phyloP scores from a whole-genome alignment of 2,113 vertebrate genomes.

The Pygoscelis antarcticus region DNA sequence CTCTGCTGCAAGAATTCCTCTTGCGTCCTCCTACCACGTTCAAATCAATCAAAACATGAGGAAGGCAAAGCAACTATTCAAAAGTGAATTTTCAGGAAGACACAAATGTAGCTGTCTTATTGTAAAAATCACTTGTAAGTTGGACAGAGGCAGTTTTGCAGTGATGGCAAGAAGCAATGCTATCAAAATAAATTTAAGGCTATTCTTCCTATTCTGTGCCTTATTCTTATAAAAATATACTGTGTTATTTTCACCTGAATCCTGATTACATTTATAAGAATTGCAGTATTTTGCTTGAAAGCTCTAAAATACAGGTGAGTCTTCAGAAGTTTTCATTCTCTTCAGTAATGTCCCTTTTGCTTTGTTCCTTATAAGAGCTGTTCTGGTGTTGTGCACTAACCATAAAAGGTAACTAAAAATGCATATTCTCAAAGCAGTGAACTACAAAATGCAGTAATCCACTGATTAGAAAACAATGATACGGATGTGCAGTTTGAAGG shows the following conservation, averaged over 20 bases:
- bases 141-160: neutral
- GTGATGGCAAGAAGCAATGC: neutral
- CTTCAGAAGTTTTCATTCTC: neutral
- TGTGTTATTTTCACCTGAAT: neutral
- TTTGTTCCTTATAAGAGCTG: neutral
- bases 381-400: neutral
- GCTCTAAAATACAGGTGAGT: neutral
- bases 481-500: neutral
- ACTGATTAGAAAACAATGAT: neutral
- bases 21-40: fast-evolving
- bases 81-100: neutral
- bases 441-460: neutral
- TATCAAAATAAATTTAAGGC: neutral
- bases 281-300: neutral
- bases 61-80: neutral
- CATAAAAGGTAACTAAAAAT: neutral
- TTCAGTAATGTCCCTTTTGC: neutral
- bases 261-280: neutral
- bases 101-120: neutral
- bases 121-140: neutral
- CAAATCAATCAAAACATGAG: neutral
- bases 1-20: neutral
- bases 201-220: neutral
- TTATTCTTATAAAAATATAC: neutral
- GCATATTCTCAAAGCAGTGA: neutral